These are phyloP conservation scores for Gila orcuttii DNA, from an alignment of 2,113 vertebrate species.

Conservation along the genomic window DNA sequence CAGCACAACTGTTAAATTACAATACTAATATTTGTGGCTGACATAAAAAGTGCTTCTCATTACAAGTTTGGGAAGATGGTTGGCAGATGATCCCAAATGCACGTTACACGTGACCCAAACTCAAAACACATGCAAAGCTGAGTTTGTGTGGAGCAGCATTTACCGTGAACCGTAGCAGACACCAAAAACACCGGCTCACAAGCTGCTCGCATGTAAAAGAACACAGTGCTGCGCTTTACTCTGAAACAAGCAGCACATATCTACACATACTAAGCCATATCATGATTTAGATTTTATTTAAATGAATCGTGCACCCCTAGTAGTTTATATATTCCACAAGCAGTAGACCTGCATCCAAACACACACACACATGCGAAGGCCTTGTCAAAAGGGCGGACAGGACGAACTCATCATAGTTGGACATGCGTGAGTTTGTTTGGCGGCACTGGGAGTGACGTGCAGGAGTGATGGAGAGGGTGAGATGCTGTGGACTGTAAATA, in stretches of 20 bases:
- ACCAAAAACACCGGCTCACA: no score
- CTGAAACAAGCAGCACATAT: not conserved
- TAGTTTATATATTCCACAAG: not conserved
- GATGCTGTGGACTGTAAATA: constrained; percentile 14
- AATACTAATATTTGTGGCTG: not conserved
- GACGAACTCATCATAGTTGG: not conserved
- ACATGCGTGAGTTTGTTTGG: not conserved
- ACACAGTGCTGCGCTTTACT: not conserved
- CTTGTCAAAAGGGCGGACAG: not conserved
- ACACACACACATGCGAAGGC: not conserved
- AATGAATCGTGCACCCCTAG: not conserved
- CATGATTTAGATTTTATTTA: not conserved
- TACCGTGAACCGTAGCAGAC: no score
- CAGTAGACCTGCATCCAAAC: not conserved
- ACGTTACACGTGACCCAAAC: no score
- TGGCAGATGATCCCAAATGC: not conserved
- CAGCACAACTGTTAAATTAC: not conserved
- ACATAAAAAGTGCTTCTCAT: not conserved
- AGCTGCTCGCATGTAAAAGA: no score
- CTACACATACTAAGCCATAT: not conserved
- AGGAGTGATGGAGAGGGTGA: not conserved
- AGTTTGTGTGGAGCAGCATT: no score
- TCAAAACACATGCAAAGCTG: no score
- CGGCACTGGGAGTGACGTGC: not conserved
- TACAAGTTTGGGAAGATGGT: not conserved